Evolutionary conservation across 2,888 invertebrate species (phyloP), one percentile per base, ranked within the genome.

Genomic region (Clostera curtula): DNA sequence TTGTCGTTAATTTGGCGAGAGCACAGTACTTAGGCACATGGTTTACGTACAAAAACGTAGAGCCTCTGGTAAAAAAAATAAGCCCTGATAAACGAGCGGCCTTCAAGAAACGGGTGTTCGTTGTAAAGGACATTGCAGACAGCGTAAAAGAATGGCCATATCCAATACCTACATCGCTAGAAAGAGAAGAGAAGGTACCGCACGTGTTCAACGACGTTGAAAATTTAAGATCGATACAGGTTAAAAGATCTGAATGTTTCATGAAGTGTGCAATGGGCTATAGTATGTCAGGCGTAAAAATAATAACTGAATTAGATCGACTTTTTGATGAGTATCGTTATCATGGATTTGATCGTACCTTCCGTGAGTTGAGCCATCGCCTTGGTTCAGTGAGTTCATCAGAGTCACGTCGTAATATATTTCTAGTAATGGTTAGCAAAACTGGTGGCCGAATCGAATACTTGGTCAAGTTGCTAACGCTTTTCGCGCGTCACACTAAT

Each of bases 361-460:
- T 72, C 8, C 49, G 43, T 3, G 72, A 75, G 9, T 43, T 77
- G 1, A 43, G 40, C 1, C 61, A 54, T 19, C 55, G 56, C n/a
- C 36, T 77, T 18, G 27, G 36, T 10, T 48, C 55, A 1, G 60
- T 63, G 23, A 60, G 57, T 23, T 52, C 58, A 2, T 33, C 53
- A 0, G 56, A 73, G 19, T 63, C 61, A 10, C 49, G 77, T 7
- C 57, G 70, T 17, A 65, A 56, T 26, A 74, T 79, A 40, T 50
- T 77, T 29, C 43, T 75, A 2, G 74, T 77, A 2, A 49, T 79
- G 12, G 61, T 77, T 0, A 77, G 75, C 34, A 79, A 77, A 33
- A 69, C 52, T 12, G 75, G 72, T 2, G 66, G 69, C 0, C 49
- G 56, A 12, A 37, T 36, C 4, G 59, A 59, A 2, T 48, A 56